Evolutionary conservation across 2,113 vertebrate species (phyloP).

Genomic region (Myotis brandtii): DNA sequence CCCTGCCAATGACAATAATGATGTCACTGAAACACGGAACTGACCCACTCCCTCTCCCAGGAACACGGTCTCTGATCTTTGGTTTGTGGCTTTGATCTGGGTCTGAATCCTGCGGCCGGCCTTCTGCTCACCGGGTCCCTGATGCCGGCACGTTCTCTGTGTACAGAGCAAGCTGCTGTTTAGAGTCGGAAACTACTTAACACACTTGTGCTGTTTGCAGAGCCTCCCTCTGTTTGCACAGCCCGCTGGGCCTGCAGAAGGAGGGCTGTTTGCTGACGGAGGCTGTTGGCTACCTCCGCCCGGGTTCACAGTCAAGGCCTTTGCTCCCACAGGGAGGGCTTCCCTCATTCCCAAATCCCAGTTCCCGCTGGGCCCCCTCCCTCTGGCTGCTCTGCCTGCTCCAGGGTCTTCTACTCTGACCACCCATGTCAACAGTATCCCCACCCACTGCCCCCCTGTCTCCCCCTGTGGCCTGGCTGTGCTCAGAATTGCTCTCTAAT

Average conservation of each 20-base stretch:
- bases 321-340: neutral
- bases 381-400: neutral
- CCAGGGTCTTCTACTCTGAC: neutral
- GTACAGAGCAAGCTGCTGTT: neutral
- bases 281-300: neutral
- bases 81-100: conserved; percentile 53
- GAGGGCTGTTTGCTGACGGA: neutral
- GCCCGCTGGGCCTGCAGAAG: neutral
- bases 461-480: neutral
- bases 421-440: neutral
- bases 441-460: fast-evolving
- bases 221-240: conserved; percentile 17
- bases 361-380: neutral
- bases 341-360: neutral
- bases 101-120: neutral
- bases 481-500: neutral
- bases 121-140: neutral
- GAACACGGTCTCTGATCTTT: neutral
- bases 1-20: neutral
- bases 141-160: neutral
- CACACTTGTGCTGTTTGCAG: neutral
- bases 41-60: fast-evolving
- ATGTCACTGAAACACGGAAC: neutral
- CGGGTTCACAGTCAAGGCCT: neutral
- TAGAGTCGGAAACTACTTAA: neutral